Base-by-base conservation (phyloP, 2,797 vertebrate species). In the Coregonus suidteri region DNA sequence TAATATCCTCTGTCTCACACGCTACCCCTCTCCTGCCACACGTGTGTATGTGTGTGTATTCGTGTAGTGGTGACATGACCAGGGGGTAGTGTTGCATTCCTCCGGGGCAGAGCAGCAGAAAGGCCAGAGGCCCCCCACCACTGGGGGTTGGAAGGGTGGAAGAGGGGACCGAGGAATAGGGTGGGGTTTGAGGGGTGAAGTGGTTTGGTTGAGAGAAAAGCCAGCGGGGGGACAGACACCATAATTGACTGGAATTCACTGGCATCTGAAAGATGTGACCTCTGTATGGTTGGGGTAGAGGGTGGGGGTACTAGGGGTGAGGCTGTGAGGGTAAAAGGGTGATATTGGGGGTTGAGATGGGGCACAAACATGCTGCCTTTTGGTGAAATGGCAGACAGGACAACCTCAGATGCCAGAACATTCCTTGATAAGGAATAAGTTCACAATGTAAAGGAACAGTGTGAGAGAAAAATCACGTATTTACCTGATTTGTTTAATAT, bases 71-170 rank as follows among this genome's bases (percentile, higher is more conserved):
- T 16, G n/a, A 62, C n/a, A 20, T n/a, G n/a, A 9, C 56, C n/a
- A 62, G 56, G 18, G 56, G 80, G 87, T 77, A 75, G 73, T 76
- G 84, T 86, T 79, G 82, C 89, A 92, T 93, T 93, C 91, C 91
- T 89, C 73, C n/a, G 79, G 86, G 83, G 87, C 90, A 91, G 82
- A 83, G 88, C 70, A 35, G 90, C 79, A 73, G 85, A 91, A 93
- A 88, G 87, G 85, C 74, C 86, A 84, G 88, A 78, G 89, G 89
- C 91, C 91, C 90, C 89, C 89, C 88, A 88, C 88, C 84, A 85
- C 79, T 75, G 86, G 88, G 90, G 90, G 83, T 81, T 85, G 82
- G 86, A 15, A 87, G 90, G 89, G 34, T 4, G 6, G 16, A 52
- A 25, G 31, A 70, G 71, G 37, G 71, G 71, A 34, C 18, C 4